phyloP scores from a whole-genome alignment of 2,113 vertebrate species.

The Columbina picui region DNA sequence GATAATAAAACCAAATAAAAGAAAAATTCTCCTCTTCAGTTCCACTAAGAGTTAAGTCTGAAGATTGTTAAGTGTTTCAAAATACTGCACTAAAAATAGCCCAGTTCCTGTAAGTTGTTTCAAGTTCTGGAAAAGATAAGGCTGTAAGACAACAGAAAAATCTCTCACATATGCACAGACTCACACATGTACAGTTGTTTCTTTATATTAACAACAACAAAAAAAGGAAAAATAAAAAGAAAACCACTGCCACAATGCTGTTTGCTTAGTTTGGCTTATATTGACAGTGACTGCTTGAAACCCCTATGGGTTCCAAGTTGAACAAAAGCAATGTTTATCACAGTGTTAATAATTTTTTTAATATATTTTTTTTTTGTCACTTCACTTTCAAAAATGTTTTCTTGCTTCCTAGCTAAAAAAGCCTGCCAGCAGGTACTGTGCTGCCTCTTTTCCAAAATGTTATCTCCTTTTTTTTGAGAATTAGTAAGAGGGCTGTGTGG shows the following conservation, averaged over 20 bases:
- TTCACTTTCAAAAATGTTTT: background rate
- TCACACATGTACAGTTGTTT: background rate
- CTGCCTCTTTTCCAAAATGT: background rate
- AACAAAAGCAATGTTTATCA: background rate
- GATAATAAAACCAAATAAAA: background rate
- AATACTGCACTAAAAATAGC: constrained; percentile 17
- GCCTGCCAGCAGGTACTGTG: background rate
- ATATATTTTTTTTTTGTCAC: background rate
- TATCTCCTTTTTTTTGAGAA: background rate
- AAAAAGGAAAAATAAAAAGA: background rate
- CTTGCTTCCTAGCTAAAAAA: background rate
- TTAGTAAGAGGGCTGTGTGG: background rate
- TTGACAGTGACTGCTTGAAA: background rate
- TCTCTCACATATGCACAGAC: background rate
- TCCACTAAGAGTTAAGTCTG: background rate
- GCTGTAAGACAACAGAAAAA: background rate
- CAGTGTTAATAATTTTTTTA: background rate
- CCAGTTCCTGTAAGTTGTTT: background rate
- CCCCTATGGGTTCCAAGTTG: background rate
- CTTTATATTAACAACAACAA: background rate
- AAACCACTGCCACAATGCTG: background rate
- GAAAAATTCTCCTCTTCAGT: background rate
- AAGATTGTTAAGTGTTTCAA: background rate
- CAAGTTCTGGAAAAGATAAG: background rate
- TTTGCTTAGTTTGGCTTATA: background rate